Percentiles rank a stretch among this genome's conserved stretches.
Evolutionary conservation across 2,113 vertebrate genomes (phyloP).

Genomic region (Himantopus leucocephalus): DNA sequence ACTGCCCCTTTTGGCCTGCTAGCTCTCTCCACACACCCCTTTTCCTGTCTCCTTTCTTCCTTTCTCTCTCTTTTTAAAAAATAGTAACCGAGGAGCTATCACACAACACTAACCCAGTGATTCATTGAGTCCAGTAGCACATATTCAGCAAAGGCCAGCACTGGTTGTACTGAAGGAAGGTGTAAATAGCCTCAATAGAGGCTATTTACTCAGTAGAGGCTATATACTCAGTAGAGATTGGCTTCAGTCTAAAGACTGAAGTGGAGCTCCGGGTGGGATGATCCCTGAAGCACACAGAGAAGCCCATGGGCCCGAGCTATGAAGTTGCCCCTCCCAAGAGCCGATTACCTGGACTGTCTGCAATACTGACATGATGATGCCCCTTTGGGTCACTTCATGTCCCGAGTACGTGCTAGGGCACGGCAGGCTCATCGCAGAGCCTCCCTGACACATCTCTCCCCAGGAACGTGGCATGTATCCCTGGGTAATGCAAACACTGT

Average conservation of each 20-base stretch:
- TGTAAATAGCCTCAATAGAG: neutral
- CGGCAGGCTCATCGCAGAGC: neutral
- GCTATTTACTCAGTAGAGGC: too few species aligned
- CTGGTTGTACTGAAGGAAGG: neutral
- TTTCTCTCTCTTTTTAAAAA: neutral
- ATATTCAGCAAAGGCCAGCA: neutral
- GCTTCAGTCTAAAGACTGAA: neutral
- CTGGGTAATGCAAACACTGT: neutral
- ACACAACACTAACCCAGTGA: neutral
- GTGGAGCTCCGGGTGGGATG: accelerated
- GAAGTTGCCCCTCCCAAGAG: neutral
- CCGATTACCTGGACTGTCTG: neutral
- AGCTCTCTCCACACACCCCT: neutral
- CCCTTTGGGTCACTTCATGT: neutral
- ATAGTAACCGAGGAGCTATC: neutral
- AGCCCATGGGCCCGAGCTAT: neutral
- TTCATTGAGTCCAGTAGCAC: neutral
- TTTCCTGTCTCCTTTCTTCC: neutral
- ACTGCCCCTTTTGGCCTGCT: neutral
- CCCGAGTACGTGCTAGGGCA: neutral
- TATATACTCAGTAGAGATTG: neutral
- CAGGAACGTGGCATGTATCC: neutral
- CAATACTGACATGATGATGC: neutral
- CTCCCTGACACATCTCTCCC: neutral
- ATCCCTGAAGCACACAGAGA: neutral